Conservation (phyloP, 2,797 vertebrate species). For the Chaunax sp. region DNA sequence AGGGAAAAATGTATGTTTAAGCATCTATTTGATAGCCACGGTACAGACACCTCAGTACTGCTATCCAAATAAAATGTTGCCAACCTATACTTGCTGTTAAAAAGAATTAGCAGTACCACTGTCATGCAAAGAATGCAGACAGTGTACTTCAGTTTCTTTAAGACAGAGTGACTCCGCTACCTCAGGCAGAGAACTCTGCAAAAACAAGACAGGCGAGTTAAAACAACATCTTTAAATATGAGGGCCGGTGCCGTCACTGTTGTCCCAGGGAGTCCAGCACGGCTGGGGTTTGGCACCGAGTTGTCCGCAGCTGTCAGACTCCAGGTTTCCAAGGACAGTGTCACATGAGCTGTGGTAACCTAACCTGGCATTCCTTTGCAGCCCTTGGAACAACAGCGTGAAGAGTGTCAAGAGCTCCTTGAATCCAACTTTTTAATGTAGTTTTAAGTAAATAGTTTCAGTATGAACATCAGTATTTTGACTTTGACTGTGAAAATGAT, state of each 20-base stretch:
- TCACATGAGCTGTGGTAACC: constrained; percentile 76
- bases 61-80: constrained; percentile 7
- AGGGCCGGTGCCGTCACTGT: constrained; percentile 41
- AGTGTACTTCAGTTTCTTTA: constrained; percentile 20
- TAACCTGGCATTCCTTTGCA: constrained; percentile 73
- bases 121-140: constrained; percentile 59
- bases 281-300: constrained; percentile 80
- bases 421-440: background rate
- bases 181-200: constrained; percentile 48
- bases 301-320: constrained; percentile 83
- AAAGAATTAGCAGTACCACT: constrained; percentile 8
- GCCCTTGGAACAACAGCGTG: constrained; percentile 64
- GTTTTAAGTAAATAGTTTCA: background rate
- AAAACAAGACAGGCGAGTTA: constrained; percentile 68
- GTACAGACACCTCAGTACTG: background rate
- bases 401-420: constrained; percentile 25
- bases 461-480: no score
- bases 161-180: constrained; percentile 50
- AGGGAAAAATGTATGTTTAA: background rate
- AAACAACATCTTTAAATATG: constrained; percentile 70
- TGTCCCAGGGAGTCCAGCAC: constrained; percentile 71
- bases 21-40: background rate
- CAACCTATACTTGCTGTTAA: background rate
- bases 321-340: constrained; percentile 58
- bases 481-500: background rate